Conservation (phyloP, 2,888 invertebrate species). For the Busseola fusca region DNA sequence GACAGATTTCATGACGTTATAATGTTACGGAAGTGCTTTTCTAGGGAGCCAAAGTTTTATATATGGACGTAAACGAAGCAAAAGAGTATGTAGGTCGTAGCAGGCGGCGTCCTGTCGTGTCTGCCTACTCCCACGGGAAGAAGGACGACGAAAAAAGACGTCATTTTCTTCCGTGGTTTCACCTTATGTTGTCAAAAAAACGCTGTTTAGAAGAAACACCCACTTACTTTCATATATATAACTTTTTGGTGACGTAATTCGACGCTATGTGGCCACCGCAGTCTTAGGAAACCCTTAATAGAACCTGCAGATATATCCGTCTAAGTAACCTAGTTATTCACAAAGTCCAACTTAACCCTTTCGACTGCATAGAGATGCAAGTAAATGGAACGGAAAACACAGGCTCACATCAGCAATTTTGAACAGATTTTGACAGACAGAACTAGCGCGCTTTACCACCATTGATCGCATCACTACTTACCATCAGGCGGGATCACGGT, state of each 20-base stretch:
- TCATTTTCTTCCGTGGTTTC: too few relatives aligned
- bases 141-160: too few relatives aligned
- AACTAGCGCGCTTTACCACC: too few relatives aligned
- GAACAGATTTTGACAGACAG: too few relatives aligned
- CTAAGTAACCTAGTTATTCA: constrained; percentile 19
- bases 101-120: neutral
- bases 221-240: neutral
- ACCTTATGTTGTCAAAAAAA: neutral
- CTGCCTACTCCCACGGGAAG: neutral
- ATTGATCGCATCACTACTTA: too few relatives aligned
- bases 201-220: neutral
- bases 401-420: constrained; percentile 11
- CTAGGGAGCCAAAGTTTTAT: neutral
- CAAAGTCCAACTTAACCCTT: constrained; percentile 12
- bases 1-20: neutral
- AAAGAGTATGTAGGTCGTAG: neutral
- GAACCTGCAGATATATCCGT: neutral
- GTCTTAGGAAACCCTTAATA: neutral
- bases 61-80: neutral
- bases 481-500: too few relatives aligned
- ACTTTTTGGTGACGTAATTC: neutral
- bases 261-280: neutral
- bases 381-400: constrained; percentile 25
- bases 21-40: neutral
- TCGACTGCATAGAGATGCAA: neutral